Evolutionary conservation across 1,140 invertebrate species (phyloP).

Genomic region (Habropoda laboriosa): DNA sequence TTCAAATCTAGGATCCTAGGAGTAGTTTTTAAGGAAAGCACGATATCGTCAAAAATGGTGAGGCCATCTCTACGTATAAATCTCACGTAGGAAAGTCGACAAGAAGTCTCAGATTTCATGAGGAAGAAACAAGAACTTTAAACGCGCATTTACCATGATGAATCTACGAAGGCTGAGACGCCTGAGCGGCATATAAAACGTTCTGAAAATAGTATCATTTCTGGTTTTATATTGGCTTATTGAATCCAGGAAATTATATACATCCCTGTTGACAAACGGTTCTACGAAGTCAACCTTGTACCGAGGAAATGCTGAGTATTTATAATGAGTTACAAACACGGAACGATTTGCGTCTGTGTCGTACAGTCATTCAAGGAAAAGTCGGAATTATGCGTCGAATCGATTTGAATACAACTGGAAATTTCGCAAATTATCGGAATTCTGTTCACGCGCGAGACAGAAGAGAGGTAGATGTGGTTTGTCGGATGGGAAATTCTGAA

Average conservation of each 20-base stretch:
- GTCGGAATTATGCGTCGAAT: background rate
- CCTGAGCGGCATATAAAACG: constrained; percentile 23
- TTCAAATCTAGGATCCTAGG: background rate
- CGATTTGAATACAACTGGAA: background rate
- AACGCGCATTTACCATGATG: constrained; percentile 1
- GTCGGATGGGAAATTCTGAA: background rate
- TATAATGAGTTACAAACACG: background rate
- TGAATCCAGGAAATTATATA: background rate
- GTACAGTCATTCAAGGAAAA: constrained; percentile 6
- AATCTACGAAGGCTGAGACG: constrained; percentile 5
- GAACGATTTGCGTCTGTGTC: background rate
- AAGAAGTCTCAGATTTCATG: constrained; percentile 38
- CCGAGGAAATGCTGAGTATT: background rate
- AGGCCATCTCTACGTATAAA: constrained; percentile 31
- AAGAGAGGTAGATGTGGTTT: background rate
- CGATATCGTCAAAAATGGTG: constrained; percentile 20
- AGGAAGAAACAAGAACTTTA: constrained; percentile 33
- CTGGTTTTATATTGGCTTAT: constrained; percentile 18
- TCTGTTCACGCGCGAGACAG: background rate
- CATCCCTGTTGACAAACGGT: background rate
- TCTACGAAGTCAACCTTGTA: background rate
- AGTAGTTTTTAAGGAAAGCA: background rate
- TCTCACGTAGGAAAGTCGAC: constrained; percentile 34
- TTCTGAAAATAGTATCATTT: background rate
- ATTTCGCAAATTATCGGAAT: background rate